A percentile compares a stretch with the other conserved stretches of the same genome.
Evolutionary conservation across 1,140 invertebrate species (phyloP).

Genomic region (Listronotus oregonensis): DNA sequence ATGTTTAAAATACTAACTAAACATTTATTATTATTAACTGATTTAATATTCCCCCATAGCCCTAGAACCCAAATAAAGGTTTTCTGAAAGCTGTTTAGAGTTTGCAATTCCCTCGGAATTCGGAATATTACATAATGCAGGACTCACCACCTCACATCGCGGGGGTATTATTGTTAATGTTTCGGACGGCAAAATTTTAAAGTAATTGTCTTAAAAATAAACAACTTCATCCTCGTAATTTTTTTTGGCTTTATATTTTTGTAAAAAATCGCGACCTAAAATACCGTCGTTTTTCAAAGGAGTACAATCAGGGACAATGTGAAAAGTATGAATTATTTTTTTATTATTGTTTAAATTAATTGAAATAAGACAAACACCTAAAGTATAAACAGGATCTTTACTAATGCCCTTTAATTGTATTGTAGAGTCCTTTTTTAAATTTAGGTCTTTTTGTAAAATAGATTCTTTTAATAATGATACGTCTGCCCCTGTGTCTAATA

Average conservation of each 20-base stretch:
- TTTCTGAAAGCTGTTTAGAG: too few species aligned
- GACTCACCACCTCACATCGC: background rate
- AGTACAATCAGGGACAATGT: background rate
- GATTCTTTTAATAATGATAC: too few species aligned
- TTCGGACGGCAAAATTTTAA: constrained; percentile 9
- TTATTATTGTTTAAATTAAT: constrained; percentile 6
- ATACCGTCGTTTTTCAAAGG: background rate
- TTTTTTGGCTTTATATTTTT: constrained; percentile 6
- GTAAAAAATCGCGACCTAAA: constrained; percentile 1
- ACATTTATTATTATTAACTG: constrained; percentile 1
- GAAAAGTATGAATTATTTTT: background rate
- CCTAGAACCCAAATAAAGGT: background rate
- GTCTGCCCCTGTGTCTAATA: too few species aligned
- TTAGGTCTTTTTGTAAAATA: too few species aligned
- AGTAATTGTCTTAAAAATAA: background rate
- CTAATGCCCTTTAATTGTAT: background rate
- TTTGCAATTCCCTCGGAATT: background rate
- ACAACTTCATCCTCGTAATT: background rate
- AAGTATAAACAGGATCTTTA: background rate
- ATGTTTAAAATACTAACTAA: constrained; percentile 1
- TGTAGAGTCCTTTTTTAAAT: background rate
- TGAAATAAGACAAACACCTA: constrained; percentile 1
- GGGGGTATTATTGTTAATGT: background rate
- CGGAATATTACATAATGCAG: background rate
- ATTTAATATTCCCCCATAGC: background rate